Evolutionary conservation across 2,113 vertebrate genomes (phyloP).

Genomic region (Toxotes chatareus): DNA sequence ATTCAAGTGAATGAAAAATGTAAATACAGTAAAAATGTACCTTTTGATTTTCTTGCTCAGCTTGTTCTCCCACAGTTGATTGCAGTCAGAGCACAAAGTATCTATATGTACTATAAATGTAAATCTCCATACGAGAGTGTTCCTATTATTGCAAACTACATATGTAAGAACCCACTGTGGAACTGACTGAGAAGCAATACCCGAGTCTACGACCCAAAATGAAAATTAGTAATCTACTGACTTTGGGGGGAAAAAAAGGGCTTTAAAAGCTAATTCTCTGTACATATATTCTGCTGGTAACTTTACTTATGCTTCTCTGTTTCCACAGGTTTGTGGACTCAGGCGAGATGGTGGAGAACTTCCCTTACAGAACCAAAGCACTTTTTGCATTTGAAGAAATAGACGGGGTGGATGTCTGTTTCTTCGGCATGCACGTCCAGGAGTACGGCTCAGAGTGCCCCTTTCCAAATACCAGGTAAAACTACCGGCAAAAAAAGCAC

Average conservation of each 20-base stretch:
- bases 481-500: too few species aligned
- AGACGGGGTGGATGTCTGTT: constrained; percentile 96
- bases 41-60: not conserved
- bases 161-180: too few species aligned
- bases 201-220: not conserved
- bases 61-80: not conserved
- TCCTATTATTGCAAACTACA: too few species aligned
- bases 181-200: not conserved
- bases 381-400: constrained; percentile 99
- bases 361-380: constrained; percentile 99
- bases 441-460: constrained; percentile 97
- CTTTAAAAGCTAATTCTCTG: not conserved
- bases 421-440: constrained; percentile 99
- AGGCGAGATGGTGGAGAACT: constrained; percentile 95
- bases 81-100: not conserved
- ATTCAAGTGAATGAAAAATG: not conserved
- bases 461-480: constrained; percentile 96
- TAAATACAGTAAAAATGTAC: not conserved
- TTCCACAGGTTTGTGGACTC: constrained; percentile 93
- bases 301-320: not conserved
- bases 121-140: not conserved
- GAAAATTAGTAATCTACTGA: not conserved
- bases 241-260: not conserved
- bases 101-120: not conserved
- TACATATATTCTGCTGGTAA: not conserved